Evolutionary conservation across 1,140 invertebrate genomes (phyloP).

Genomic region (Heterodera schachtii): DNA sequence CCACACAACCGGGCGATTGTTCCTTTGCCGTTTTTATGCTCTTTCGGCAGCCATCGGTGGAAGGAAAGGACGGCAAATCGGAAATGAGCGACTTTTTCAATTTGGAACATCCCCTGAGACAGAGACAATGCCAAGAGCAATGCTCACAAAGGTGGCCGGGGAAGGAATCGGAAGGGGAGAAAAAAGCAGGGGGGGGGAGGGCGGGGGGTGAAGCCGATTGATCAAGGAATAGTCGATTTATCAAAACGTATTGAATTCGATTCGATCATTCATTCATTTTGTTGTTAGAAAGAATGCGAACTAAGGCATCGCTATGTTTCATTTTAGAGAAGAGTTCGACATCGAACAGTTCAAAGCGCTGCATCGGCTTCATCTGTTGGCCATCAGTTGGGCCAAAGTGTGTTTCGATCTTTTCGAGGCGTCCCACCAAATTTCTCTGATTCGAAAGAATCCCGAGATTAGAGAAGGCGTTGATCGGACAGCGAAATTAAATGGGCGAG

Average conservation of each 20-base stretch:
- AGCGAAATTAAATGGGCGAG: slow-evolving; percentile 6
- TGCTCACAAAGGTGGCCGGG: slow-evolving; percentile 44
- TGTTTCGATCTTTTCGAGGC: slow-evolving; percentile 51
- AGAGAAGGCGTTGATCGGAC: slow-evolving; percentile 12
- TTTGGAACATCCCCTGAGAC: slow-evolving; percentile 47
- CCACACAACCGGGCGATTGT: slow-evolving; percentile 36
- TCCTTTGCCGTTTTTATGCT: slow-evolving; percentile 52
- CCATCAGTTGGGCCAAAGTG: slow-evolving; percentile 48
- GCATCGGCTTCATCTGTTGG: slow-evolving; percentile 47
- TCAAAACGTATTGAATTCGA: too few relatives aligned
- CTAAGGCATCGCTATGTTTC: too few relatives aligned
- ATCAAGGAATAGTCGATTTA: too few relatives aligned
- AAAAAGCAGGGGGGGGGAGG: too few relatives aligned
- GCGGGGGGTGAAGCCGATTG: too few relatives aligned
- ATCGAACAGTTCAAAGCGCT: slow-evolving; percentile 52
- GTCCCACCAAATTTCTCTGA: slow-evolving; percentile 31
- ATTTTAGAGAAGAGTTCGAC: slow-evolving; percentile 41
- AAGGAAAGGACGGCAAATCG: not conserved
- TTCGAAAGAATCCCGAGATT: slow-evolving; percentile 11
- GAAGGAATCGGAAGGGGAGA: too few relatives aligned
- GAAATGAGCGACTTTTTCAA: slow-evolving; percentile 58
- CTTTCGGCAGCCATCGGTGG: slow-evolving; percentile 47
- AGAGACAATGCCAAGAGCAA: slow-evolving; percentile 43
- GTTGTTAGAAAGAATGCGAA: too few relatives aligned
- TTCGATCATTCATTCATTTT: slow-evolving; percentile 2